phyloP scores from a whole-genome alignment of 1,140 invertebrate genomes.

The Carposina sasakii region DNA sequence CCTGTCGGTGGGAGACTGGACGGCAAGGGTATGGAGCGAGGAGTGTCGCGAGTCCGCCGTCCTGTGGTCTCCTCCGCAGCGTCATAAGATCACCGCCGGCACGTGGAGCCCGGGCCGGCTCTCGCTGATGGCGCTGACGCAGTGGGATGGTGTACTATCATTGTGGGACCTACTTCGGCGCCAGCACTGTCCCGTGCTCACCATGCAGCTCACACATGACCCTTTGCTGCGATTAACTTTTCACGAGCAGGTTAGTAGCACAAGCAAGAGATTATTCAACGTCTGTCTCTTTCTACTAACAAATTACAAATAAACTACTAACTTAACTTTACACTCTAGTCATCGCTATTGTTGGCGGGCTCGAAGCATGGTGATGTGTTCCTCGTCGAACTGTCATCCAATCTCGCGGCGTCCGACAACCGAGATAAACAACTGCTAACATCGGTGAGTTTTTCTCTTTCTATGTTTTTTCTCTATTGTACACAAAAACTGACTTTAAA shows the following conservation, averaged over 20 bases:
- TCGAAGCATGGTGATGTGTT: constrained; percentile 1
- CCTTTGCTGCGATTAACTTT: constrained; percentile 61
- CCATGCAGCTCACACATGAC: constrained; percentile 82
- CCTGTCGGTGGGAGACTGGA: constrained; percentile 92
- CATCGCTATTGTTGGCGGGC: background rate
- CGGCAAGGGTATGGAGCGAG: constrained; percentile 91
- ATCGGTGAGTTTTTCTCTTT: constrained; percentile 4
- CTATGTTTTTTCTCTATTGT: too few species aligned
- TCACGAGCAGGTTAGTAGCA: constrained; percentile 41
- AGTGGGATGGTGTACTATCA: constrained; percentile 88
- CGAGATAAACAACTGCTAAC: constrained; percentile 11
- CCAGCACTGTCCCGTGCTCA: constrained; percentile 88
- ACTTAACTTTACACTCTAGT: background rate
- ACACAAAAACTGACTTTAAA: too few species aligned
- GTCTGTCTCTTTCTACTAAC: background rate
- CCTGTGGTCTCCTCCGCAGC: constrained; percentile 87
- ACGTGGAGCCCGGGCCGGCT: constrained; percentile 91
- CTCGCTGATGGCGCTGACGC: constrained; percentile 88
- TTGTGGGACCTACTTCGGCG: constrained; percentile 93
- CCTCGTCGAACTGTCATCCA: constrained; percentile 11
- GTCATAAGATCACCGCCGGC: constrained; percentile 81
- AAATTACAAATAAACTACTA: background rate
- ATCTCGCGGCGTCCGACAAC: background rate
- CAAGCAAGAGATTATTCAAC: background rate
- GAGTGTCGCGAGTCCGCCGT: constrained; percentile 91